A percentile compares a stretch with the other conserved stretches of the same genome.
These are phyloP conservation scores for Melipona quadrifasciata DNA, from an alignment of 1,140 invertebrate genomes.

Conservation along the genomic window DNA sequence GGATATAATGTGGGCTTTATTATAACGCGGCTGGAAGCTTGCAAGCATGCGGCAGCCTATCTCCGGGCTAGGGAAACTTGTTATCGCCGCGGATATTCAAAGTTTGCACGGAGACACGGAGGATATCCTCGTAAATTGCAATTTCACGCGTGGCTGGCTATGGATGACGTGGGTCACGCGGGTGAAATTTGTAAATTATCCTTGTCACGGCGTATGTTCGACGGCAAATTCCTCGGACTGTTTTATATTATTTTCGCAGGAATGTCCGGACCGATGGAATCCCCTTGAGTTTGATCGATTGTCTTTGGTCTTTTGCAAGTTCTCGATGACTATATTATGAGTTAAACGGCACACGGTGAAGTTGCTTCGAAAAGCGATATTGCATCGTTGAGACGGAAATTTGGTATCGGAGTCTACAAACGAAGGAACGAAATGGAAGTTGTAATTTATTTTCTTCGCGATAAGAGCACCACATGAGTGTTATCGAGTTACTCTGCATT, in stretches of 20 bases:
- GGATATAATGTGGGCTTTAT: slow-evolving; percentile 76
- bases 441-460: background rate
- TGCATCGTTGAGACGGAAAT: background rate
- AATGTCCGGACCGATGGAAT: background rate
- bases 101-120: slow-evolving; percentile 7
- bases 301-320: background rate
- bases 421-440: background rate
- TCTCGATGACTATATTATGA: background rate
- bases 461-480: background rate
- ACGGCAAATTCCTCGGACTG: background rate
- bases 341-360: background rate
- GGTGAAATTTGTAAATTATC: slow-evolving; percentile 56
- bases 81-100: slow-evolving; percentile 52
- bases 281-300: background rate
- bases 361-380: background rate
- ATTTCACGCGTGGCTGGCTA: slow-evolving; percentile 49
- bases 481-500: background rate
- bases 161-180: slow-evolving; percentile 7
- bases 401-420: background rate
- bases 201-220: slow-evolving; percentile 27
- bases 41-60: slow-evolving; percentile 50
- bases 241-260: slow-evolving; percentile 4
- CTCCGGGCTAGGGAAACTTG: slow-evolving; percentile 55
- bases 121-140: slow-evolving; percentile 34
- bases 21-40: slow-evolving; percentile 65